Evolutionary conservation across 2,113 vertebrate genomes (phyloP), one percentile per base, ranked within the genome.

Genomic region (Marcusenius ussheri): DNA sequence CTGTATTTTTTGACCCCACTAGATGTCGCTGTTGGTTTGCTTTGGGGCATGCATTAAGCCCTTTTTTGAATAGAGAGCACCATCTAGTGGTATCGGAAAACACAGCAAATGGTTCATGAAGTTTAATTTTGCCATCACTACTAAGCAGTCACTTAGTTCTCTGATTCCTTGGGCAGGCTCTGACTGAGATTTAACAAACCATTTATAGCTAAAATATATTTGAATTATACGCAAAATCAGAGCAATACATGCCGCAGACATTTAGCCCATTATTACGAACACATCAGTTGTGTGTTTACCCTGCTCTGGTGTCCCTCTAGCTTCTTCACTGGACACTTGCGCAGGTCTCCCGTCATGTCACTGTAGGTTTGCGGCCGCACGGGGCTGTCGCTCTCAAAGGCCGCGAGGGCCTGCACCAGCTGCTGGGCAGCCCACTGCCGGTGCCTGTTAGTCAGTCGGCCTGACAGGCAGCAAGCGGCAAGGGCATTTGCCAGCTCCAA

Each of bases 301-400:
- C 96, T 96, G 92, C 94, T 96, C 89, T 96, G 95, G 92, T 96
- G 96, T n/a, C 94, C 96, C 91, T 96, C 96, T 88, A 96, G 94
- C 85, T 95, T 96, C 90, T 93, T 95, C 46, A 96, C 91, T 2
- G 95, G 94, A 92, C 96, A 96, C 92, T 96, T 96, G 83, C 95
- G 94, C 88, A 97, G 86, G 92, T 97, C 96, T 4, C 96, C 96
- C 1, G 95, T 93, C 88, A 96, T 93, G 94, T 97, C 96, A 0
- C 95, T 96, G 93, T 95, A 96, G 35, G 95, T 96, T 85, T 96
- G 96, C 19, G 96, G 94, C 31, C 95, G 93, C 89, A 92, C 89
- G 7, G 94, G 92, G 90, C 91, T 91, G 88, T 96, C 95, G 80
- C 93, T 93, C 85, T 95, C 96, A 0, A 94, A 93, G 19, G 93